These are phyloP conservation scores for Metaphire vulgaris DNA, from an alignment of 1,140 invertebrate species.

Conservation along the genomic window DNA sequence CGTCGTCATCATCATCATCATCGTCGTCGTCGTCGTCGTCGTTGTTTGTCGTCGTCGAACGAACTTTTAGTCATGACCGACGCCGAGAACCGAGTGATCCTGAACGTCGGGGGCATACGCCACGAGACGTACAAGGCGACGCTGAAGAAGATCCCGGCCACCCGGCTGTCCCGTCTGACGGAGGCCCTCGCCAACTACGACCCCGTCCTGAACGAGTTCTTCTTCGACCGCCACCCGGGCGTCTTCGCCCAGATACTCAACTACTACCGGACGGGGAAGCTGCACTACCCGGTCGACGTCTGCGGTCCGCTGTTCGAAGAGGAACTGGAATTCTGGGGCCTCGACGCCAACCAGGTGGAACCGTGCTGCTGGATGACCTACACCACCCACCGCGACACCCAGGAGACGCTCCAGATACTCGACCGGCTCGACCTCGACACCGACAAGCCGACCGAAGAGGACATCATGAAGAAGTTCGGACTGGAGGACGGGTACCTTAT, in stretches of 20 bases:
- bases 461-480: conserved; percentile 22
- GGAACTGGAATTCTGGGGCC: conserved; percentile 36
- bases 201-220: conserved; percentile 84
- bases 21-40: too few species aligned
- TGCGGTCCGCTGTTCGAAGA: conserved; percentile 67
- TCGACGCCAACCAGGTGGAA: conserved; percentile 64
- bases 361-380: conserved; percentile 97
- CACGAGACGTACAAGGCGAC: conserved; percentile 90
- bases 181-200: conserved; percentile 90
- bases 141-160: conserved; percentile 89
- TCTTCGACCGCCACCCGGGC: conserved; percentile 95
- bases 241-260: conserved; percentile 90
- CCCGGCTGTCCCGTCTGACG: conserved; percentile 75
- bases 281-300: conserved; percentile 96
- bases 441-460: conserved; percentile 18
- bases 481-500: conserved; percentile 11
- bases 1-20: too few species aligned
- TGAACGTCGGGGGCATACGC: conserved; percentile 95
- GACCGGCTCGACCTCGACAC: conserved; percentile 26
- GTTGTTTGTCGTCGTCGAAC: too few species aligned
- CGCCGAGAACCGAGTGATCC: conserved; percentile 74
- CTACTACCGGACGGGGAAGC: conserved; percentile 87
- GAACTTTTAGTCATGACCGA: conserved; percentile 4
- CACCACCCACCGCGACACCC: conserved; percentile 89
- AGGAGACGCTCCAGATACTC: conserved; percentile 27